Base-by-base conservation (phyloP, 2,113 vertebrate genomes). In the Nesoenas mayeri region DNA sequence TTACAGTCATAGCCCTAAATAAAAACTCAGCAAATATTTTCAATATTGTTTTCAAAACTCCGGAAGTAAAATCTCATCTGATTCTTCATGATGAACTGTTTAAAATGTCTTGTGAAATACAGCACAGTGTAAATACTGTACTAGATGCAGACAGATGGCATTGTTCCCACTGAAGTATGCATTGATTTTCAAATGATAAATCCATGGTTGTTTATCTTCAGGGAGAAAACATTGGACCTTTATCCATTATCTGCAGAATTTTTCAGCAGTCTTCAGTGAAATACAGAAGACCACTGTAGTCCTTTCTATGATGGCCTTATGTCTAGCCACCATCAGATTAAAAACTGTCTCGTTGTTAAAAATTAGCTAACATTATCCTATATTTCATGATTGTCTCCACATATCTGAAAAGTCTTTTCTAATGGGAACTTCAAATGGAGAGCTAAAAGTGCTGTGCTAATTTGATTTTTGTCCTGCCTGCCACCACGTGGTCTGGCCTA, bases 161-260 rank as follows among this genome's bases (percentile, higher is more conserved):
- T 91, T 89, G 70, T 91, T 95, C 75, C 47, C 60, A 40, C 34
- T 89, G 79, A 96, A 79, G 8, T 79, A 40, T 31, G 26, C 70
- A 89, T 84, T 24, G 75, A 79, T 91, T 79, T 92, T 91, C 69
- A 83, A 78, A 89, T 93, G 60, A 93, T 90, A 90, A 97, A 90
- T 88, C 47, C 48, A 58, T 82, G 26, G 31, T 32, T 94, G 89
- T 92, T 96, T 94, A 92, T 95, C 61, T 95, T 57, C 57, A 72
- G 32, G 71, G 36, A 71, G 22, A 96, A 96, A 95, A 89, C 57
- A 71, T 67, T 95, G 44, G 82, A 85, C n/a, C 15, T 85, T 66
- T 92, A 77, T 91, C 95, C 72, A 93, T 79, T 89, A 75, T 91
- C 53, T 71, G 34, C 22, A 79, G 81, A 84, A 74, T 79, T 90